Conservation (phyloP, 2,797 vertebrate genomes). For the Syndactyla subalaris region DNA sequence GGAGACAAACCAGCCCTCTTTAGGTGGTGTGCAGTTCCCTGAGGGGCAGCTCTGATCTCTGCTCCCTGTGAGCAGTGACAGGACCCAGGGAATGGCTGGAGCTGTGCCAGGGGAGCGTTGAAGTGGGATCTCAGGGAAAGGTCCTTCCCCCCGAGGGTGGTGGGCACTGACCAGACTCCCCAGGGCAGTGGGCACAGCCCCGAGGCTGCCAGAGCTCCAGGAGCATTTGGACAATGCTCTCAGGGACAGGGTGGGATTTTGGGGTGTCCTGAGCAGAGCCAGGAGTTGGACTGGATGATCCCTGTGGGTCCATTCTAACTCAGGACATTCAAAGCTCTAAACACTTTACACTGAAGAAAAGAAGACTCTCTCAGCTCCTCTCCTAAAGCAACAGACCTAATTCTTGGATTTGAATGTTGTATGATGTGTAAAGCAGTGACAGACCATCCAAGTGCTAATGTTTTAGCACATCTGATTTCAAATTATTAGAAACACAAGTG, state of each 20-base stretch:
- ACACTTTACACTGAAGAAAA: neutral
- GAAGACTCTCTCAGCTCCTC: neutral
- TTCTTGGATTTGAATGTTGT: neutral
- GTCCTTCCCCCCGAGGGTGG: neutral
- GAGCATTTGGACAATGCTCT: rapidly evolving
- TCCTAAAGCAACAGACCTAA: neutral
- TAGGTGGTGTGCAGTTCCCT: neutral
- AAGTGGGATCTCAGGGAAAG: neutral
- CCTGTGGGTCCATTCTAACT: neutral
- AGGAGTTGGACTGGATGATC: neutral
- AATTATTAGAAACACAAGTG: neutral
- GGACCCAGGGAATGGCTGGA: rapidly evolving
- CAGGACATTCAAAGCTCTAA: neutral
- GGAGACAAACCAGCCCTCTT: neutral
- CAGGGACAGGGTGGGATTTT: neutral
- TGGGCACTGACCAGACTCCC: neutral
- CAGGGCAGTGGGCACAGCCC: rapidly evolving
- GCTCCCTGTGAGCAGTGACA: neutral
- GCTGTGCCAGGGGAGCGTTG: neutral
- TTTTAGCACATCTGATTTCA: neutral
- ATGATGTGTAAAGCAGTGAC: neutral
- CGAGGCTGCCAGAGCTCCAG: neutral
- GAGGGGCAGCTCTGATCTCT: neutral
- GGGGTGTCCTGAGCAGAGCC: neutral
- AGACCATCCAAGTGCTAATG: neutral